These are phyloP conservation scores for Bombyx huttoni DNA, from an alignment of 2,888 invertebrate genomes.

Conservation along the genomic window DNA sequence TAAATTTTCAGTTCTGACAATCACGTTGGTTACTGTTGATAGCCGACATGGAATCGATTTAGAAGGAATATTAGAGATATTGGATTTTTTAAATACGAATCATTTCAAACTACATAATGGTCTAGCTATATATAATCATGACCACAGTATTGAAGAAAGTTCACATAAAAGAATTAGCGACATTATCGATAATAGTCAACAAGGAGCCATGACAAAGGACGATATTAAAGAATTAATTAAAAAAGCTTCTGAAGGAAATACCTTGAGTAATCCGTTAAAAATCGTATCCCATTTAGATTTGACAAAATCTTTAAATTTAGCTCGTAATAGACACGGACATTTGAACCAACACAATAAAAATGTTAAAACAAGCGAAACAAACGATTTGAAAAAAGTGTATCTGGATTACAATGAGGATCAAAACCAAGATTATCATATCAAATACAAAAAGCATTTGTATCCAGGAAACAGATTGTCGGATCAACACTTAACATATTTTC, in stretches of 20 bases:
- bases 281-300: too few relatives aligned
- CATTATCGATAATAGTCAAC: conserved; percentile 2
- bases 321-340: too few relatives aligned
- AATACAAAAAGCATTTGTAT: too few relatives aligned
- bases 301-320: too few relatives aligned
- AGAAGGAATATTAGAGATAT: background rate
- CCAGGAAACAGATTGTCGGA: conserved; percentile 1
- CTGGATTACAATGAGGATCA: too few relatives aligned
- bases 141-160: background rate
- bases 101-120: background rate
- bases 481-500: background rate
- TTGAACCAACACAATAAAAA: too few relatives aligned
- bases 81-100: background rate
- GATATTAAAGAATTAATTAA: conserved; percentile 17
- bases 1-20: background rate
- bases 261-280: too few relatives aligned
- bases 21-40: background rate
- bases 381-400: too few relatives aligned
- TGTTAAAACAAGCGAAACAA: too few relatives aligned
- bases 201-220: conserved; percentile 10
- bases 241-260: conserved; percentile 7
- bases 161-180: background rate
- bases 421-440: too few relatives aligned
- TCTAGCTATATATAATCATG: background rate
- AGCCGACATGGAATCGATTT: background rate